Conservation (phyloP, 2,797 vertebrate species). For the Sebastes dallii region DNA sequence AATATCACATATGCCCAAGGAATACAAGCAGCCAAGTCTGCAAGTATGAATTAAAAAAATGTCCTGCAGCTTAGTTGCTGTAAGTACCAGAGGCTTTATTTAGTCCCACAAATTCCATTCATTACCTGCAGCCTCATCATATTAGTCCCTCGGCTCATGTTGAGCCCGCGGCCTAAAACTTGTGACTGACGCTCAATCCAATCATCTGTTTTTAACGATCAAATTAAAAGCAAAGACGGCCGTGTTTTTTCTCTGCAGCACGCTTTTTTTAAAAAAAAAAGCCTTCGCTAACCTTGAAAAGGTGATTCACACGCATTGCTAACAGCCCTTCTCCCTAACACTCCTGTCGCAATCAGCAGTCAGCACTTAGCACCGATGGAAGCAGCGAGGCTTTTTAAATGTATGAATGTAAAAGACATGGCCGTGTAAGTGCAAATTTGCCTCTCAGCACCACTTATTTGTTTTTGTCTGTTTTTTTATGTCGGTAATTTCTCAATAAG, state of each 20-base stretch:
- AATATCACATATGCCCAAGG: neutral
- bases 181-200: conserved; percentile 16
- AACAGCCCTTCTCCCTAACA: neutral
- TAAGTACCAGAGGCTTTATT: neutral
- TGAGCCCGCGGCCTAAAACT: conserved; percentile 2
- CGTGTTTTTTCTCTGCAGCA: neutral
- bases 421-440: neutral
- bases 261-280: neutral
- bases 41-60: neutral
- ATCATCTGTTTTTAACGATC: conserved; percentile 26
- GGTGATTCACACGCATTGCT: conserved; percentile 3
- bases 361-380: neutral
- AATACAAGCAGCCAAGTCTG: neutral
- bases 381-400: conserved; percentile 2
- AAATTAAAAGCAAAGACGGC: neutral
- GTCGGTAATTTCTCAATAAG: conserved; percentile 21
- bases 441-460: neutral
- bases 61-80: neutral
- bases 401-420: conserved; percentile 11
- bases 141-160: conserved; percentile 3
- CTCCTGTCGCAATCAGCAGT: conserved; percentile 3
- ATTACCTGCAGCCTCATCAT: conserved; percentile 6
- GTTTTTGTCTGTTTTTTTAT: conserved; percentile 13
- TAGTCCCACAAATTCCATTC: neutral
- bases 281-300: conserved; percentile 10